A percentile compares a stretch with the other conserved stretches of the same genome.
These are phyloP conservation scores for Elymnias hypermnestra DNA, from an alignment of 1,140 invertebrate species.

Conservation along the genomic window DNA sequence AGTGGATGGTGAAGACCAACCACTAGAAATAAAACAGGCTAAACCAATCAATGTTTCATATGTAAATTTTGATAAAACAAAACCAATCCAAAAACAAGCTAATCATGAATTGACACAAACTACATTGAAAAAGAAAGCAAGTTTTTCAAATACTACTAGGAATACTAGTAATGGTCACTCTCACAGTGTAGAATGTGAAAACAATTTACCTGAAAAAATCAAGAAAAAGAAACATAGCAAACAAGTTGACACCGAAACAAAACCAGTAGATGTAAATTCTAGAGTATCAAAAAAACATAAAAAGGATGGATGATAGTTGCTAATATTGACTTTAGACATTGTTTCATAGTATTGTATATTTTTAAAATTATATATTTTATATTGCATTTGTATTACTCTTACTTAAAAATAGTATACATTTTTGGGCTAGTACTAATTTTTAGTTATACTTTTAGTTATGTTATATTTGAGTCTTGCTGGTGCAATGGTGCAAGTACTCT, in stretches of 20 bases:
- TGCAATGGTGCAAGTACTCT: no score
- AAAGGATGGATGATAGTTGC: slow-evolving; percentile 16
- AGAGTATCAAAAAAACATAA: slow-evolving; percentile 37
- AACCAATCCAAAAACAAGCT: slow-evolving; percentile 39
- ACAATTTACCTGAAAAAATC: slow-evolving; percentile 27
- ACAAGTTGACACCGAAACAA: slow-evolving; percentile 23
- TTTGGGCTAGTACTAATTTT: no score
- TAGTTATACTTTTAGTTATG: no score
- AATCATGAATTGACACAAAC: slow-evolving; percentile 30
- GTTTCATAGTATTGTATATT: no score
- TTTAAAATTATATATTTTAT: no score
- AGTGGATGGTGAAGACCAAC: slow-evolving; percentile 40
- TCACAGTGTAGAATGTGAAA: slow-evolving; percentile 23
- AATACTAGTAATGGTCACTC: slow-evolving; percentile 21
- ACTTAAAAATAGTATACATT: no score
- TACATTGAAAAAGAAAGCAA: slow-evolving; percentile 26
- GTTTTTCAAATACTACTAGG: slow-evolving; percentile 20
- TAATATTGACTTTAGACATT: no score
- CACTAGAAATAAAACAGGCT: slow-evolving; percentile 29
- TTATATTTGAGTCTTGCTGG: no score
- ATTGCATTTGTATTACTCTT: no score
- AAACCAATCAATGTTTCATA: slow-evolving; percentile 44
- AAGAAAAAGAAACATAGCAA: slow-evolving; percentile 42
- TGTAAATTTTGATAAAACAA: slow-evolving; percentile 61
- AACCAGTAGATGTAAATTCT: slow-evolving; percentile 28